A percentile compares a stretch with the other conserved stretches of the same genome.
Evolutionary conservation across 2,888 invertebrate genomes (phyloP).

Genomic region (Orchesella flavescens): DNA sequence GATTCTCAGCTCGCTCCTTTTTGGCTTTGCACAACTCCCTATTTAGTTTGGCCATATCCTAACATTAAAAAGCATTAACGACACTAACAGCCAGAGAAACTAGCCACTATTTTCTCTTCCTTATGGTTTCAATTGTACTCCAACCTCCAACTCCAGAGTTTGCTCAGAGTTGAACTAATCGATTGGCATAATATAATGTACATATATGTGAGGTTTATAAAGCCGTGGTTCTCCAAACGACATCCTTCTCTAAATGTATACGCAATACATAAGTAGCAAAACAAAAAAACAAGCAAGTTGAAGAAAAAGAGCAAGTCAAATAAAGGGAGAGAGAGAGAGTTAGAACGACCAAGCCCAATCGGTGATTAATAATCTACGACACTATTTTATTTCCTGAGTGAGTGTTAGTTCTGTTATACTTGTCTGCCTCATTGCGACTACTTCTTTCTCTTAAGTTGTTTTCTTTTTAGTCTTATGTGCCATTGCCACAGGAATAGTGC

Average conservation of each 20-base stretch:
- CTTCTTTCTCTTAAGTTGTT: constrained; percentile 10
- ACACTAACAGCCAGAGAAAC: background rate
- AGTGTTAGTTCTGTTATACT: constrained; percentile 30
- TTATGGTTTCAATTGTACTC: background rate
- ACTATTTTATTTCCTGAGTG: constrained; percentile 37
- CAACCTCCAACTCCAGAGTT: too few species aligned
- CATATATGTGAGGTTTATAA: constrained; percentile 7
- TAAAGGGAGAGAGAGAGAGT: constrained; percentile 3
- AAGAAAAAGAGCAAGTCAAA: constrained; percentile 14
- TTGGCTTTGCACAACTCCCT: too few species aligned
- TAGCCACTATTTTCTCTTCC: background rate
- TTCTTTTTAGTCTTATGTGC: background rate
- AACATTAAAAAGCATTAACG: constrained; percentile 4
- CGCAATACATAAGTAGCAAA: background rate
- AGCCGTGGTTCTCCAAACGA: too few species aligned
- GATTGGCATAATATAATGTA: constrained; percentile 41
- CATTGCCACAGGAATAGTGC: background rate
- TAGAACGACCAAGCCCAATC: constrained; percentile 34
- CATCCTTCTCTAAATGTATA: background rate
- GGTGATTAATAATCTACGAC: constrained; percentile 54
- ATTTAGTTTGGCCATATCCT: background rate
- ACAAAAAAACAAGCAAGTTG: background rate
- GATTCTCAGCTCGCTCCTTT: too few species aligned
- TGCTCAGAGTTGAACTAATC: constrained; percentile 22
- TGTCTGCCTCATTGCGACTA: background rate